Base-by-base conservation (phyloP, 92 coral and sea anemone species). In the Galaxea fascicularis region DNA sequence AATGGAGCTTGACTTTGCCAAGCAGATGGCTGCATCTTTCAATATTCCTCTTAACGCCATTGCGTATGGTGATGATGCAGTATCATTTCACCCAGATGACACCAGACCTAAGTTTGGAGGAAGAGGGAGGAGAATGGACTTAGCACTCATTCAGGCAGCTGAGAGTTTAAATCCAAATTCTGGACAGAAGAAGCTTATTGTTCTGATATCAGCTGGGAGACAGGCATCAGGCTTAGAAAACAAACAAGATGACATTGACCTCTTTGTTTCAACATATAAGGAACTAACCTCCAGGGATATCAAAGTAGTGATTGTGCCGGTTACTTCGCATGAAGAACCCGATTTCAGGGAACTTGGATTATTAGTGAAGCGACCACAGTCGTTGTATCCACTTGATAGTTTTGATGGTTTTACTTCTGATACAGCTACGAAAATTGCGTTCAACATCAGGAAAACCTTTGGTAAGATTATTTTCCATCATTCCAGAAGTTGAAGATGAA, bases 341-440 rank as follows among this genome's bases (percentile, higher is more conserved):
- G 84, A 79, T 20, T 79, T 79, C 30, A 49, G 46, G 21, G 65
- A 79, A 30, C 84, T 79, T 65, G 65, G 84, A 22, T 31, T 65
- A 15, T 27, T 79, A 28, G 84, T 79, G 71, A 79, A 79, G 29
- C 63, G 74, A 1, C 84, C 84, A 6, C 84, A 79, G 64, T 65
- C 52, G 13, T 30, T 79, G 30, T 79, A 63, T 27, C 84, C 73
- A 1, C 52, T 49, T 24, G 47, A 21, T 5, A 18, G 64, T 47
- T 79, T 79, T 79, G 64, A 46, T 65, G 84, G 47, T 11, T 45
- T 79, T 26, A 79, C 74, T 1, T 52, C 10, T 10, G 65, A 5
- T 27, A 51, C 8, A 30, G 84, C 84, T 1, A 0, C 51, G 29
- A 1, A 24, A 6, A 47, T 79, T 65, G 84, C 84, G 66, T 20